Conservation (phyloP, 2,797 vertebrate genomes). For the Chromis chromis region DNA sequence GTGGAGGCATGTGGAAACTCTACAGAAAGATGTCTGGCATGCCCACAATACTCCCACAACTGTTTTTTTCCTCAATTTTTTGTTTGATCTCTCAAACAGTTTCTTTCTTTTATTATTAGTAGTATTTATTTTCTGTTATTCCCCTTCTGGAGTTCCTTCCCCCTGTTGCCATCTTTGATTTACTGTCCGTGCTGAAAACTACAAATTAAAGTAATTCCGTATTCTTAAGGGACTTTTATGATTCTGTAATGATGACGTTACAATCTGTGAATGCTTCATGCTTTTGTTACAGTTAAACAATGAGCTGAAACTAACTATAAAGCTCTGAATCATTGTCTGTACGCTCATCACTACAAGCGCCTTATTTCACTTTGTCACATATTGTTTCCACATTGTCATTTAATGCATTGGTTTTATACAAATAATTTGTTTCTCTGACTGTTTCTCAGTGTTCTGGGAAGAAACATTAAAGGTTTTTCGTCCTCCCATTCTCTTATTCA, state of each 20-base stretch:
- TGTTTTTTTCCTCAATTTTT: constrained; percentile 18
- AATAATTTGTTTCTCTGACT: background rate
- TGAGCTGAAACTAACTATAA: background rate
- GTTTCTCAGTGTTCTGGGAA: background rate
- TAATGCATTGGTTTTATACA: too few species aligned
- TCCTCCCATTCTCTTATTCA: background rate
- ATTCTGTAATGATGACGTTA: constrained; percentile 21
- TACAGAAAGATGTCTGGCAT: constrained; percentile 38
- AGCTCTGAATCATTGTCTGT: background rate
- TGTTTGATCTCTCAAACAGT: constrained; percentile 33
- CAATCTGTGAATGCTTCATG: background rate
- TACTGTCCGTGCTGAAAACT: constrained; percentile 24
- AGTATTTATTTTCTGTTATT: background rate
- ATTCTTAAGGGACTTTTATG: constrained; percentile 28
- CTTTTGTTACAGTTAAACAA: background rate
- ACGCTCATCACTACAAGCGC: background rate
- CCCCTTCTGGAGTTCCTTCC: background rate
- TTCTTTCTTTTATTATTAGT: constrained; percentile 5
- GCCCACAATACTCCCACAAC: constrained; percentile 42
- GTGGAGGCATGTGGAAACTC: constrained; percentile 41
- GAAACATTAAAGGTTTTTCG: constrained; percentile 4
- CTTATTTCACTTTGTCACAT: background rate
- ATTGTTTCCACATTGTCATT: background rate
- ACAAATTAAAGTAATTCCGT: constrained; percentile 33
- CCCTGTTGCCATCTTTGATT: constrained; percentile 31